Evolutionary conservation across 2,797 vertebrate species (phyloP).

Genomic region (Helicolenus hilgendorfi): DNA sequence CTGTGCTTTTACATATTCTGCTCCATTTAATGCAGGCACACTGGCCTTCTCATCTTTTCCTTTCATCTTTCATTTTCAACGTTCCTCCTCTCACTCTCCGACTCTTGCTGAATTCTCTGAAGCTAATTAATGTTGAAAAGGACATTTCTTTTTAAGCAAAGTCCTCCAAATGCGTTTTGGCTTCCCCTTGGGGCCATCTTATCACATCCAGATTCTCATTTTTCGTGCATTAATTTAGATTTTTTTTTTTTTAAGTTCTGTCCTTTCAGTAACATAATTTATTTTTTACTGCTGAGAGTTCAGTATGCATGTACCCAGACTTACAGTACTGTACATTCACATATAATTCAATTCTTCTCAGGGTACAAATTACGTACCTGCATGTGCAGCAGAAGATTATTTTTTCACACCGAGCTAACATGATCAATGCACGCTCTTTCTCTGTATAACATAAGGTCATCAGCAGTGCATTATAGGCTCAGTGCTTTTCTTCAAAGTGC

Average conservation of each 20-base stretch:
- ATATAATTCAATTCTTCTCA: background rate
- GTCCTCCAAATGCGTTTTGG: conserved; percentile 89
- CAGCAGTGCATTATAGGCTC: background rate
- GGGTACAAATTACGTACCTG: background rate
- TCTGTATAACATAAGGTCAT: background rate
- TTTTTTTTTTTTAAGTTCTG: conserved; percentile 8
- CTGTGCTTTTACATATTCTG: conserved; percentile 79
- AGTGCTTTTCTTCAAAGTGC: background rate
- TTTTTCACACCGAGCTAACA: background rate
- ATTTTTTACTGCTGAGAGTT: conserved; percentile 31
- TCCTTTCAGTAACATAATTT: conserved; percentile 29
- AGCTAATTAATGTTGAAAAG: conserved; percentile 93
- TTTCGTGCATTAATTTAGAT: conserved; percentile 46
- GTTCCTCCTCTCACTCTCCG: conserved; percentile 57
- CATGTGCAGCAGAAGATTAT: background rate
- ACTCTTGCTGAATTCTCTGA: conserved; percentile 76
- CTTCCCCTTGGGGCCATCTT: conserved; percentile 79
- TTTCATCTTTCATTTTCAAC: conserved; percentile 74
- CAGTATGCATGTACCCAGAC: conserved; percentile 14
- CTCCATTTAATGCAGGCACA: conserved; percentile 74
- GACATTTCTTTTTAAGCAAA: conserved; percentile 88
- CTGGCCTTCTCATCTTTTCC: conserved; percentile 67
- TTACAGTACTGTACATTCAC: background rate
- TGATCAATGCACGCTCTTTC: background rate
- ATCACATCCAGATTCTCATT: conserved; percentile 57